These are phyloP conservation scores for Mallotus villosus DNA, from an alignment of 2,797 vertebrate species.

Conservation along the genomic window DNA sequence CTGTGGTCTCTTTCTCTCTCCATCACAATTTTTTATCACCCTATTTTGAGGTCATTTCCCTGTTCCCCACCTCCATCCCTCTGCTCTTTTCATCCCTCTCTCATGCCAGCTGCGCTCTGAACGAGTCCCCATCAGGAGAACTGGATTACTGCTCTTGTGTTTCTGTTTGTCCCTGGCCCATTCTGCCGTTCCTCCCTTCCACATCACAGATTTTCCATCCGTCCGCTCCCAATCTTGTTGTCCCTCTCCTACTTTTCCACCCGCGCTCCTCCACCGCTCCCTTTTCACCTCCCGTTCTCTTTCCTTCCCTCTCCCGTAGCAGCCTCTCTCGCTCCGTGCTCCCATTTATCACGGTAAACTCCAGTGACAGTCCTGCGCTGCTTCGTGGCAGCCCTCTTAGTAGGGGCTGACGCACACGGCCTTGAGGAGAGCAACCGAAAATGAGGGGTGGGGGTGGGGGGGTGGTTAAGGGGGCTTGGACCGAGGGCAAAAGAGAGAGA, in stretches of 20 bases:
- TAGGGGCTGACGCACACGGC: slow-evolving; percentile 10
- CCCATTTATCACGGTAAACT: slow-evolving; percentile 10
- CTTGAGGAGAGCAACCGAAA: slow-evolving; percentile 52
- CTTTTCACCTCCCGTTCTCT: neutral
- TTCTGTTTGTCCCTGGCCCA: neutral
- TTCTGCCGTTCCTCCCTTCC: neutral
- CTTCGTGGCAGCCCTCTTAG: neutral
- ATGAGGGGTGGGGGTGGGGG: slow-evolving; percentile 42
- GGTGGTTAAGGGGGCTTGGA: slow-evolving; percentile 21
- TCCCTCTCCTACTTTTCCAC: too few species aligned
- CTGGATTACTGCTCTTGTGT: neutral
- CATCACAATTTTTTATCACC: too few species aligned
- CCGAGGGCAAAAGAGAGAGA: slow-evolving; percentile 11
- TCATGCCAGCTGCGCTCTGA: neutral
- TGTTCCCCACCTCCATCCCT: neutral
- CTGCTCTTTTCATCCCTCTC: neutral
- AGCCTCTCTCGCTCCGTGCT: neutral
- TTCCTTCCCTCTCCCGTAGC: neutral
- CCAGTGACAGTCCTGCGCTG: neutral
- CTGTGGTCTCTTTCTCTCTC: too few species aligned
- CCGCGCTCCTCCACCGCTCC: neutral
- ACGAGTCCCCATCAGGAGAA: neutral
- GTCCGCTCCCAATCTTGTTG: neutral
- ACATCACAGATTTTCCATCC: neutral
- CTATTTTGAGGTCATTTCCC: neutral